Base-by-base conservation (phyloP, 2,113 vertebrate species). In the Syngnathus typhle region DNA sequence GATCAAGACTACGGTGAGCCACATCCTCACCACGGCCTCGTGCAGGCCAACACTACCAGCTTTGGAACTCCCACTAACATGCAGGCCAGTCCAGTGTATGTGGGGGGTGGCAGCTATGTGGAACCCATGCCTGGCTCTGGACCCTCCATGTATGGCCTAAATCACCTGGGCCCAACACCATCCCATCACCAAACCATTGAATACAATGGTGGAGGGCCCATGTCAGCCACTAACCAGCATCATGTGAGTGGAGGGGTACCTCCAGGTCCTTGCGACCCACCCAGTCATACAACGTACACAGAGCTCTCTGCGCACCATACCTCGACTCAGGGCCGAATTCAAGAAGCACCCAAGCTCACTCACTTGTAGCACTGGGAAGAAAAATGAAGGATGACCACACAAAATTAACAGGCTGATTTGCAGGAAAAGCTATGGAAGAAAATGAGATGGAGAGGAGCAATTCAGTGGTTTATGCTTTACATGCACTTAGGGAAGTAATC, bases 341-440 rank as follows among this genome's bases (percentile, higher is more conserved):
- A 98, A 91, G 96, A 99, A 93, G 96, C 95, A 84, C 97, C 97
- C 93, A 99, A 99, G 88, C 89, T 99, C 90, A 99, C 97, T 85
- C 97, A 99, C 90, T 95, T 99, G 97, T 99, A 95, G 95, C 89
- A 82, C 87, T 84, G 87, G 88, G 78, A 85, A 82, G 68, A 80
- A 77, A 43, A 80, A 69, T 67, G 73, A 82, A 68, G 70, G 77
- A 72, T 46, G 71, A 83, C 46, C 12, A 71, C 70, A 68, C 49
- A 68, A 38, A 80, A 70, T 70, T 83, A 80, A 83, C 81, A 80
- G 67, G 85, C 74, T 44, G 37, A 63, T 59, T 60, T 58, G 62
- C 71, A 78, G 74, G 46, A 69, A 70, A 19, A 0, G 58, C 67
- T 60, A 41, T 49, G 27, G 64, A 52, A 56, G 15, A 21, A 63